Evolutionary conservation across 2,888 invertebrate genomes (phyloP).

Genomic region (Amphipoea lucens): DNA sequence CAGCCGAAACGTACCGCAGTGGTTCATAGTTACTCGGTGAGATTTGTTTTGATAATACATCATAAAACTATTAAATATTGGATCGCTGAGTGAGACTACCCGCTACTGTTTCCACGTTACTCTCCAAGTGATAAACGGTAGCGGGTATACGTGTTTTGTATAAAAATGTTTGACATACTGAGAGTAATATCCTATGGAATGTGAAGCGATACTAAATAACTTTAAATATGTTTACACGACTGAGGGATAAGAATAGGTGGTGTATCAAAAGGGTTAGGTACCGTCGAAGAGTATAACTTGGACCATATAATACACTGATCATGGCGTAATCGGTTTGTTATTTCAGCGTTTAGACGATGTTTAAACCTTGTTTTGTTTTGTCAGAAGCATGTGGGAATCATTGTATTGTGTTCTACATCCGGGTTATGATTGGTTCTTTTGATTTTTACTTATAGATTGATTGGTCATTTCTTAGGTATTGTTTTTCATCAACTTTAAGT

Average conservation of each 20-base stretch:
- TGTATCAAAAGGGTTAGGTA: conserved; percentile 37
- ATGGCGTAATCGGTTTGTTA: conserved; percentile 89
- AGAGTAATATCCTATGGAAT: conserved; percentile 35
- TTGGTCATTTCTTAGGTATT: conserved; percentile 57
- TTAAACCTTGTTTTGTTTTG: conserved; percentile 88
- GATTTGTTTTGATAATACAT: conserved; percentile 91
- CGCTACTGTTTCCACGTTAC: conserved; percentile 83
- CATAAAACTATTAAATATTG: conserved; percentile 91
- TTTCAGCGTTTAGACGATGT: conserved; percentile 89
- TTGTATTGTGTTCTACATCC: conserved; percentile 89
- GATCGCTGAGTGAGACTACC: conserved; percentile 90
- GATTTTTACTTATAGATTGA: conserved; percentile 78
- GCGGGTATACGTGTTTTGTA: conserved; percentile 68
- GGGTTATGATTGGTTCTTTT: conserved; percentile 85
- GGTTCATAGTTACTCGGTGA: conserved; percentile 86
- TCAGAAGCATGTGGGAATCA: conserved; percentile 90
- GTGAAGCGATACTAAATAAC: conserved; percentile 42
- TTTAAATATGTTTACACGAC: conserved; percentile 53
- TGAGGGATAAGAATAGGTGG: conserved; percentile 46
- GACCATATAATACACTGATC: conserved; percentile 78
- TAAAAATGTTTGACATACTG: conserved; percentile 53
- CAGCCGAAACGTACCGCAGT: conserved; percentile 86
- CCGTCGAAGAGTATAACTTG: conserved; percentile 70
- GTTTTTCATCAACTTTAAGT: conserved; percentile 33
- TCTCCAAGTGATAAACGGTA: conserved; percentile 75